phyloP scores from a whole-genome alignment of 2,888 invertebrate genomes.

The Archips crataeganus region DNA sequence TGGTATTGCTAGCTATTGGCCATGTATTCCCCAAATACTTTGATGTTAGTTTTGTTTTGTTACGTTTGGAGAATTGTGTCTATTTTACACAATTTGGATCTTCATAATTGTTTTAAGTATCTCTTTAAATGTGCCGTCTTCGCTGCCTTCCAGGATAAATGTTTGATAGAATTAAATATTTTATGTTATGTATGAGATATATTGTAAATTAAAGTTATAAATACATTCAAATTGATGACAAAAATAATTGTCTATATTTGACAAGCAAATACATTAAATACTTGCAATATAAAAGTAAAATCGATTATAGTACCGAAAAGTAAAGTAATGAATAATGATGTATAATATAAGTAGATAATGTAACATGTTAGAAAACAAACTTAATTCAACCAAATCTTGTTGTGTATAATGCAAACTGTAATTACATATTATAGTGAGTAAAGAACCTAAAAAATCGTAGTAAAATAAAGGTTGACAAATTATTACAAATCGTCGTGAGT shows the following conservation, averaged over 20 bases:
- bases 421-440: not conserved
- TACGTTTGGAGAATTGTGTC: constrained; percentile 27
- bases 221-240: constrained; percentile 37
- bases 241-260: constrained; percentile 11
- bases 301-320: not conserved
- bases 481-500: constrained; percentile 7
- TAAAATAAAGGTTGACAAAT: constrained; percentile 1
- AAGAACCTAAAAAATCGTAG: not conserved
- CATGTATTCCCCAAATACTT: constrained; percentile 42
- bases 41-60: constrained; percentile 46
- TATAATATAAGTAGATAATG: not conserved
- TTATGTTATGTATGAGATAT: constrained; percentile 36
- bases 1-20: constrained; percentile 51
- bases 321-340: not conserved
- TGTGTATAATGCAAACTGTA: not conserved
- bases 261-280: constrained; percentile 22
- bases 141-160: constrained; percentile 49
- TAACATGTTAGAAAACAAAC: not conserved
- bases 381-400: not conserved
- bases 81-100: constrained; percentile 21
- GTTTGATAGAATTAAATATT: constrained; percentile 45
- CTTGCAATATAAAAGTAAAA: constrained; percentile 26
- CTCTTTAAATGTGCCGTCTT: constrained; percentile 43
- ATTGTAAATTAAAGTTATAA: constrained; percentile 55
- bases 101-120: constrained; percentile 26